Evolutionary conservation across 2,797 vertebrate species (phyloP).

Genomic region (Benthosema pterotum): DNA sequence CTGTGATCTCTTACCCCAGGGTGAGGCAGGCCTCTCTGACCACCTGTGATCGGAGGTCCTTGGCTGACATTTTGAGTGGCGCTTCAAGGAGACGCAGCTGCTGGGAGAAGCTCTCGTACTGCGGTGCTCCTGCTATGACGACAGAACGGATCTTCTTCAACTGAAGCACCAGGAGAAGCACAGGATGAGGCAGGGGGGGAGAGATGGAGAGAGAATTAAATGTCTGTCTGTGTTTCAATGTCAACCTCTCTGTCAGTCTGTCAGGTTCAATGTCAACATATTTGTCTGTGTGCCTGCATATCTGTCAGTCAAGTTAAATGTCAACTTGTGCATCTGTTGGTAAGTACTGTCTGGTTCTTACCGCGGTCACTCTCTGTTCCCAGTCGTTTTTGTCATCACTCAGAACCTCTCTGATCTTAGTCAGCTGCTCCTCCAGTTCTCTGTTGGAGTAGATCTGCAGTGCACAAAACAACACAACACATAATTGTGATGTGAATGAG

Average conservation of each 20-base stretch:
- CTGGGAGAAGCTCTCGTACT: conserved; percentile 93
- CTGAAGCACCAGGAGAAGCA: conserved; percentile 67
- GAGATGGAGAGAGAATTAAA: background rate
- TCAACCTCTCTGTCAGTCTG: background rate
- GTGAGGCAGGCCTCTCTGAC: conserved; percentile 98
- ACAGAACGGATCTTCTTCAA: conserved; percentile 95
- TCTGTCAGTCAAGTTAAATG: background rate
- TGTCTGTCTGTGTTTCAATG: background rate
- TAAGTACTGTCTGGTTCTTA: conserved; percentile 67
- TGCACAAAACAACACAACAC: conserved; percentile 56
- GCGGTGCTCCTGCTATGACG: conserved; percentile 89
- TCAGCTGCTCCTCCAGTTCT: conserved; percentile 93
- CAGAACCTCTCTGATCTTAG: conserved; percentile 93
- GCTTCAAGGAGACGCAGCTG: conserved; percentile 92
- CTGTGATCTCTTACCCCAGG: conserved; percentile 82
- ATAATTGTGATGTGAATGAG: too few relatives aligned
- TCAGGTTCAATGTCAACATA: too few relatives aligned
- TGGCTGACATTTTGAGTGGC: conserved; percentile 93
- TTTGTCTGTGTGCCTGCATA: background rate
- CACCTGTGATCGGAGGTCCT: conserved; percentile 97
- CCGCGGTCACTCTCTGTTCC: conserved; percentile 94
- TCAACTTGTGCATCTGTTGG: background rate
- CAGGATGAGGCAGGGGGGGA: conserved; percentile 26
- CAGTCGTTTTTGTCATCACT: conserved; percentile 98
- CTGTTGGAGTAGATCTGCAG: conserved; percentile 94